Conservation (phyloP, 1,140 invertebrate species). For the Tribolium castaneum region DNA sequence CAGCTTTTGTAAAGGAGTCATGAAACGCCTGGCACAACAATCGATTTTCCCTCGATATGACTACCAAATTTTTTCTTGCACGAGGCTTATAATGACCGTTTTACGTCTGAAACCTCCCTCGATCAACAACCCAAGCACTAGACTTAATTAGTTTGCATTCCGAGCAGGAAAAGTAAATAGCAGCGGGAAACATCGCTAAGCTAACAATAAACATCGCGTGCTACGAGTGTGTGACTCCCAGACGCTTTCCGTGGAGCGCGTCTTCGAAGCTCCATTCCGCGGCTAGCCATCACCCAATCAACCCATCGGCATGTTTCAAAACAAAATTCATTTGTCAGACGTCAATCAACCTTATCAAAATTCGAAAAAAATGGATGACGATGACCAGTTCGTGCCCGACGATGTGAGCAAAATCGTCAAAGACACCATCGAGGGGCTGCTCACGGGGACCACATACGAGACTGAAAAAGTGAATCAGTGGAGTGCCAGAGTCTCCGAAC, state of each 20-base stretch:
- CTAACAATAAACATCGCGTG: constrained; percentile 17
- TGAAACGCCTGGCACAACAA: constrained; percentile 23
- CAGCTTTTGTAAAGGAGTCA: constrained; percentile 26
- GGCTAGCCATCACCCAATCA: not conserved
- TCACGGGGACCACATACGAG: constrained; percentile 93
- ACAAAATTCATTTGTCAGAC: constrained; percentile 16
- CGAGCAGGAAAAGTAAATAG: constrained; percentile 18
- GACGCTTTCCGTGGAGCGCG: not conserved
- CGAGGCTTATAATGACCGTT: not conserved
- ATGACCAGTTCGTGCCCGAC: constrained; percentile 61
- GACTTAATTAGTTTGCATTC: constrained; percentile 27
- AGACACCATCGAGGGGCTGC: constrained; percentile 94
- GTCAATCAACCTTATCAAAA: constrained; percentile 44
- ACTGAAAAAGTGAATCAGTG: constrained; percentile 97
- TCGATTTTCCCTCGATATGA: constrained; percentile 12
- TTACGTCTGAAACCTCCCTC: constrained; percentile 1
- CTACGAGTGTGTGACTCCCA: not conserved
- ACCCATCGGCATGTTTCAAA: constrained; percentile 20
- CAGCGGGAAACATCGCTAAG: constrained; percentile 4
- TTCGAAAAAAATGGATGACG: constrained; percentile 57
- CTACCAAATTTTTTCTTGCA: not conserved
- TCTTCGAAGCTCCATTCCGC: constrained; percentile 9
- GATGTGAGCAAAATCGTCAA: constrained; percentile 98
- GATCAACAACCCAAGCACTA: not conserved
- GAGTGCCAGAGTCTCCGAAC: constrained; percentile 95